Base-by-base conservation (phyloP, 2,888 invertebrate species). In the Gisinianus flammeolus region DNA sequence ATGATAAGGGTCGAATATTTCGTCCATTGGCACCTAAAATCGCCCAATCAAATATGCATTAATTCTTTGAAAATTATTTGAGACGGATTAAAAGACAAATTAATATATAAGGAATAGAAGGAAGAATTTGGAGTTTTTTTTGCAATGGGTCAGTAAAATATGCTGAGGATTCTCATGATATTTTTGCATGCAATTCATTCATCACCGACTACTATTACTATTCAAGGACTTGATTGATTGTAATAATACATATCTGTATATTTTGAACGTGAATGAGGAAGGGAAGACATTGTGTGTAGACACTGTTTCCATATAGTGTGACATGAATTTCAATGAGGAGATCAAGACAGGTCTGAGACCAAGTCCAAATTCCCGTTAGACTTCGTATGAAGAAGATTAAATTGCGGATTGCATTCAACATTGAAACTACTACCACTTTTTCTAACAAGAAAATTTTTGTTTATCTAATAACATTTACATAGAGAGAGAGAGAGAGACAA, bases 1-100 rank as follows among this genome's bases (percentile, higher is more conserved):
- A 96, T 33, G 95, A 94, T 85, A 95, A 89, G 86, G 95, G 94
- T 86, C 95, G 91, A 87, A 96, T 96, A 87, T 95, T 95, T 85
- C 95, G 92, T 85, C 94, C 94, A 75, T 81, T 79, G 26, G 81
- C 79, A 75, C 83, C 84, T 84, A 26, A 1, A 69, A 16, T 44
- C 6, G 16, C 44, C 6, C 44, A 44, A 44, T 22, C 5, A 64
- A 64, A 64, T 26, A 12, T 58, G n/a, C n/a, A n/a, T n/a, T n/a
- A n/a, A n/a, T n/a, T n/a, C n/a, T n/a, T n/a, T n/a, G n/a, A n/a
- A n/a, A n/a, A n/a, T 58, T 58, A 12, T 26, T 64, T 4, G 4
- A 64, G 28, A 26, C 26, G 26, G 12, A 67, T 5, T 67, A n/a
- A n/a, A n/a, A 30, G 30, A 67, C 28, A 28, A 31, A 30, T 19